Evolutionary conservation across 1,140 invertebrate genomes (phyloP), one percentile per base, ranked within the genome.

Genomic region (Homarus americanus): DNA sequence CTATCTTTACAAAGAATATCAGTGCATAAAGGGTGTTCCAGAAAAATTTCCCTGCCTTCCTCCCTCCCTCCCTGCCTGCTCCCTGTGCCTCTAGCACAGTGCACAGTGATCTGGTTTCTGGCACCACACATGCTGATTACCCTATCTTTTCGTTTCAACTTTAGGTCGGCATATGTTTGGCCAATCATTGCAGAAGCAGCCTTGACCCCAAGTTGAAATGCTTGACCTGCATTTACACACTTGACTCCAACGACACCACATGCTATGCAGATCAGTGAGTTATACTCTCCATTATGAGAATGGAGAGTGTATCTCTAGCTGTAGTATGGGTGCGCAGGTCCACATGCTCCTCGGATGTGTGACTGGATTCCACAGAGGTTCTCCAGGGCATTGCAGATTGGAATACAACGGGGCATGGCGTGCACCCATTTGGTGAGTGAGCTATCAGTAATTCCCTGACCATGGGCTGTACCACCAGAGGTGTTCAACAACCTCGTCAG

Each of bases 231-330:
- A n/a, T n/a, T n/a, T n/a, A n/a, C n/a, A n/a, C n/a, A n/a, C n/a
- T n/a, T n/a, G n/a, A 15, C 12, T 12, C n/a, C 58, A 63, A 63
- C 58, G 12, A 63, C 12, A 15, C n/a, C 58, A 63, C 12, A 15
- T 63, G 58, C 58, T 63, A 63, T n/a, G 58, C n/a, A 15, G 58
- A 63, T n/a, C 58, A 63, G 58, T 63, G 58, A 63, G 58, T 63
- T n/a, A 63, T 63, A n/a, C 12, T 63, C 58, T 15, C 58, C 58
- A 63, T 63, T 24, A 40, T 36, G 20, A 28, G 4, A 34, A 28
- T 28, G 73, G 24, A 2, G 24, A 1, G 24, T 36, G 17, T 76
- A 34, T 76, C 73, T 34, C n/a, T 34, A 76, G 73, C 73, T 3
- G n/a, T n/a, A 40, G 28, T 76, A 34, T 17, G 20, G 20, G 73